Evolutionary conservation across 2,113 vertebrate species (phyloP).

Genomic region (Perca flavescens): DNA sequence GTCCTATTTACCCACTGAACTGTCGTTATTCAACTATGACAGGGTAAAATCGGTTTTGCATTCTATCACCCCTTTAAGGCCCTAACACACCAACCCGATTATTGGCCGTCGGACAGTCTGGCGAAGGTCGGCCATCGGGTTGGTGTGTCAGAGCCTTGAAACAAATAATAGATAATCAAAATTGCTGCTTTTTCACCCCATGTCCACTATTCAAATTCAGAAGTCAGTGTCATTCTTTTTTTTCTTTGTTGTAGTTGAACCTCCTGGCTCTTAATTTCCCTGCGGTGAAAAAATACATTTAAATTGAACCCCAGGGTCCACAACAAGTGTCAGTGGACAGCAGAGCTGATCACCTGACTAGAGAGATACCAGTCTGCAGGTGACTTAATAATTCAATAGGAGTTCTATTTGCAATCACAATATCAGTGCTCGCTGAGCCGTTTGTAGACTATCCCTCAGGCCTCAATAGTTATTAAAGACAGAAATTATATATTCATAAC

Average conservation of each 20-base stretch:
- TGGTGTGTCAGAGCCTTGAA: neutral
- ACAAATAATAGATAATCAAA: neutral
- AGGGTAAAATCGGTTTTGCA: too few relatives aligned
- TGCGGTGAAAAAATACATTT: slow-evolving; percentile 20
- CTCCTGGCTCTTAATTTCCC: slow-evolving; percentile 2
- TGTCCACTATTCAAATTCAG: neutral
- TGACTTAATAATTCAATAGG: slow-evolving; percentile 86
- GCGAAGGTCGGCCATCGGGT: too few relatives aligned
- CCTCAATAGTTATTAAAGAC: slow-evolving; percentile 91
- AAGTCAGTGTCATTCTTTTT: slow-evolving; percentile 6
- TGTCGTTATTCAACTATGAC: too few relatives aligned
- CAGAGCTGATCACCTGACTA: slow-evolving; percentile 54
- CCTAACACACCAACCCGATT: too few relatives aligned
- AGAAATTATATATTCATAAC: slow-evolving; percentile 97
- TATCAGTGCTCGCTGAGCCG: slow-evolving; percentile 87
- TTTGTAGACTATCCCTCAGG: slow-evolving; percentile 88
- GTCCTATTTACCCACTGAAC: too few relatives aligned
- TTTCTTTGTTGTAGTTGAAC: slow-evolving; percentile 2
- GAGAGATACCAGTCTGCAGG: slow-evolving; percentile 62
- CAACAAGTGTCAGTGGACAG: slow-evolving; percentile 50
- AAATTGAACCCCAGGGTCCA: slow-evolving; percentile 30
- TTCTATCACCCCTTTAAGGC: too few relatives aligned
- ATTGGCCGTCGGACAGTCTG: too few relatives aligned
- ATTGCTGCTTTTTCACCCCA: neutral
- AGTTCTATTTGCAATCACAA: slow-evolving; percentile 84